A percentile compares a stretch with the other conserved stretches of the same genome.
Evolutionary conservation across 2,797 vertebrate genomes (phyloP).

Genomic region (Sebastiscus tertius): DNA sequence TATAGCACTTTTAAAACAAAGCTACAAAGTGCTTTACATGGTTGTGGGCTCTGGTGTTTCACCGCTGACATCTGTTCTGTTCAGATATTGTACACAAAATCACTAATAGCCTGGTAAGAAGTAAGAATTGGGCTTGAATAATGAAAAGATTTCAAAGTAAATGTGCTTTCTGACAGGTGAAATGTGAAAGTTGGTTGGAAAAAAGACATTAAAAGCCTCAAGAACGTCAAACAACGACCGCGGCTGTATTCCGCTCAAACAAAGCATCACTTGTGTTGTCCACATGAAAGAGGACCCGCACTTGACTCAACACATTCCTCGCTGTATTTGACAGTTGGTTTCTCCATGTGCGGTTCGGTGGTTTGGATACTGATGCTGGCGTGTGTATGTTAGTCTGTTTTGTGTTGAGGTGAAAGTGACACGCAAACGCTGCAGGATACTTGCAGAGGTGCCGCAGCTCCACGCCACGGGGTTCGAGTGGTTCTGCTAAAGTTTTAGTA

Average conservation of each 20-base stretch:
- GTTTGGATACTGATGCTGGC: constrained; percentile 39
- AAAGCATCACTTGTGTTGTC: constrained; percentile 59
- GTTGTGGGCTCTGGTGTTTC: not conserved
- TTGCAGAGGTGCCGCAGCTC: constrained; percentile 1
- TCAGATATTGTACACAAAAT: not conserved
- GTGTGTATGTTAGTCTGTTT: constrained; percentile 15
- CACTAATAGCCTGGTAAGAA: not conserved
- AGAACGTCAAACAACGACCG: constrained; percentile 11
- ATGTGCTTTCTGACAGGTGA: constrained; percentile 26
- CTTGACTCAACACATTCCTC: constrained; percentile 59
- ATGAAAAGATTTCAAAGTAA: not conserved
- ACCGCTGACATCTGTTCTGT: not conserved
- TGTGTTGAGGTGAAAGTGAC: constrained; percentile 19
- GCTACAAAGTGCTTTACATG: not conserved
- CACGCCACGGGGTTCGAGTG: not conserved
- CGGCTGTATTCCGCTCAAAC: constrained; percentile 37
- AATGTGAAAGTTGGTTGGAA: not conserved
- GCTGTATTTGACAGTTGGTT: constrained; percentile 46
- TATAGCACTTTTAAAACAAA: not conserved
- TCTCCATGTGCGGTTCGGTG: constrained; percentile 51
- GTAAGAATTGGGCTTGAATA: too few relatives aligned
- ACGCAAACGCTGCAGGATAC: not conserved
- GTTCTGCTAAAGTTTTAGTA: not conserved
- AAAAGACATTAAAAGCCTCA: constrained; percentile 38
- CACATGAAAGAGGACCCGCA: constrained; percentile 46